Base-by-base conservation (phyloP, 1,140 invertebrate species). In the Tetranychus urticae region DNA sequence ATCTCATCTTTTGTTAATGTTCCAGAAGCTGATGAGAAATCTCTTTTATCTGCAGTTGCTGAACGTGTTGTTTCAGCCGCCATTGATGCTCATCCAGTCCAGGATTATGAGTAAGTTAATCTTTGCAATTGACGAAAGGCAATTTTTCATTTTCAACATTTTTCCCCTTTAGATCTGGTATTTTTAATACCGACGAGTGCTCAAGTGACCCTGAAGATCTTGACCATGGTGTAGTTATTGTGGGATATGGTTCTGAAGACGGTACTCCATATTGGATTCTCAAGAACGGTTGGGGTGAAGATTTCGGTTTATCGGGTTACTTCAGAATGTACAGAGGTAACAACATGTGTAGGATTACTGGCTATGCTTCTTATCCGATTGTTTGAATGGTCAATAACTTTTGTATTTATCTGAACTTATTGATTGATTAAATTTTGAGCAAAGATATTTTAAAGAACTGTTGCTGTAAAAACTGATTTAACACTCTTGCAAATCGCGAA, bases 301-400 rank as follows among this genome's bases (percentile, higher is more conserved):
- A 82, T 3, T 23, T 23, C 23, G 23, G 23, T 23, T 0, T 0
- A 23, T 23, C 23, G 0, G 90, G 90, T 36, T 94, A 87, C 75
- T 84, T 94, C 65, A 82, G 82, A 73, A 93, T 97, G 81, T 76
- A 83, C 3, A 78, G 88, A 65, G 92, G 93, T 72, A 79, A 80
- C 66, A 93, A 94, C 71, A 79, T 84, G 68, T 96, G 90, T 72
- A 90, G 90, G 68, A 82, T 96, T 70, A 88, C 89, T 39, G 80
- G 81, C 23, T 70, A 74, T 60, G 84, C 90, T 62, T 72, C 68
- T 57, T 75, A 74, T 65, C 75, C 72, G 7, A 60, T 68, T 0
- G 70, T 75, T 46, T 75, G 68, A 68, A 23, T 23, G 23, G 23
- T 23, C 23, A 23, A 23, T 23, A 23, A 23, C 23, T 23, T 23